Evolutionary conservation across 92 coral and sea anemone genomes (phyloP).

Genomic region (Plumapathes pennacea): DNA sequence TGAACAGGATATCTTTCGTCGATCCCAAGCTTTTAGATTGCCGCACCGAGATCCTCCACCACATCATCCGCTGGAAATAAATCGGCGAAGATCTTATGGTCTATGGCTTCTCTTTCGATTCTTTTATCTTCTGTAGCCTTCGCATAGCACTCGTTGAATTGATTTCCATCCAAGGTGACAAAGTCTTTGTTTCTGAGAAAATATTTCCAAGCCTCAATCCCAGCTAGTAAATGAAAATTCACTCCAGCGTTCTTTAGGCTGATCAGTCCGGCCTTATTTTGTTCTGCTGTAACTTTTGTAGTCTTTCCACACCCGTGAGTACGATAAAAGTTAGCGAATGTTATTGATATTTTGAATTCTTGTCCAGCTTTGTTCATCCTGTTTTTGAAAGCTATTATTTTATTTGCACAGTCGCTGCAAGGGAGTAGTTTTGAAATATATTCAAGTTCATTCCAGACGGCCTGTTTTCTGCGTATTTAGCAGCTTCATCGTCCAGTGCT

Average conservation of each 20-base stretch:
- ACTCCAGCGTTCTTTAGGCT: background rate
- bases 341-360: background rate
- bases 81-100: no score
- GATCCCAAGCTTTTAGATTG: no score
- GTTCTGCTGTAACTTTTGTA: background rate
- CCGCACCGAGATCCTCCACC: no score
- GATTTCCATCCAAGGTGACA: no score
- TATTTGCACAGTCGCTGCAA: slow-evolving; percentile 7
- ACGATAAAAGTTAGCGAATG: slow-evolving; percentile 28
- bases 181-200: slow-evolving; percentile 4
- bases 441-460: no score
- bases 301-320: background rate
- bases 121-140: no score
- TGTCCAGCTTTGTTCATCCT: background rate
- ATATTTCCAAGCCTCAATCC: background rate
- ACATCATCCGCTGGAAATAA: no score
- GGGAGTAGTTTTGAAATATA: no score
- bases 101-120: no score
- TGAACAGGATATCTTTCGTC: no score
- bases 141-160: no score
- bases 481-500: background rate
- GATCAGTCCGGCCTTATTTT: background rate
- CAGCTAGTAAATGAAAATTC: slow-evolving; percentile 4
- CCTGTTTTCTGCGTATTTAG: no score
- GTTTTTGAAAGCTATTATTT: background rate